These are phyloP conservation scores for Microvelia longipes DNA, from an alignment of 1,140 invertebrate genomes.

Conservation along the genomic window DNA sequence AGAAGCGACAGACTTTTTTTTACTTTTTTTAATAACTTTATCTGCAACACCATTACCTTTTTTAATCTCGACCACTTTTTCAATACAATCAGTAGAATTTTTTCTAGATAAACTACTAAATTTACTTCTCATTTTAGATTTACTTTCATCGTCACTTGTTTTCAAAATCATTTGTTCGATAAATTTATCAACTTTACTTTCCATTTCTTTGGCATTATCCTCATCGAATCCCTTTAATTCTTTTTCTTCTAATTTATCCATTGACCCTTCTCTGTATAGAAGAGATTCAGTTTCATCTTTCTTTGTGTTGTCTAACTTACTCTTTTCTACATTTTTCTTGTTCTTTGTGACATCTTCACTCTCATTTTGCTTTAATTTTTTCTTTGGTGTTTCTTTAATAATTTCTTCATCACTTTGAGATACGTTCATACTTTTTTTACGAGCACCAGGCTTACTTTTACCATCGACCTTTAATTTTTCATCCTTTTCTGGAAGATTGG, in stretches of 20 bases:
- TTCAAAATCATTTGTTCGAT: background rate
- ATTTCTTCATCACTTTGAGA: conserved; percentile 26
- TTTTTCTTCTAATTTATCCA: background rate
- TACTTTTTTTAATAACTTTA: background rate
- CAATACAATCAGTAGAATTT: background rate
- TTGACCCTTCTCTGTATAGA: background rate
- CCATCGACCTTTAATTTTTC: too few relatives aligned
- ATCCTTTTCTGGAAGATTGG: too few relatives aligned
- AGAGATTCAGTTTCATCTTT: conserved; percentile 1
- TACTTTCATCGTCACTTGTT: background rate
- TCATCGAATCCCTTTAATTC: background rate
- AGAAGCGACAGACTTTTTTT: background rate
- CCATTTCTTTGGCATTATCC: background rate
- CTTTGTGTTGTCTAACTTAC: background rate
- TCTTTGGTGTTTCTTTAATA: conserved; percentile 9
- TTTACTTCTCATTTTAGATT: background rate
- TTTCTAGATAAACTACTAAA: background rate
- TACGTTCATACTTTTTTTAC: too few relatives aligned
- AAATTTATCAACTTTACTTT: background rate
- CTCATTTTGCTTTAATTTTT: background rate
- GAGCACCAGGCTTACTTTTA: too few relatives aligned
- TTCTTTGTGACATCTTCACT: background rate
- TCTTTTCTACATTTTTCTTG: background rate
- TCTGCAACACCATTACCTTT: background rate
- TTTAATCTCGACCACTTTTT: too few relatives aligned